Base-by-base conservation (phyloP, 1,140 invertebrate species). In the Drosophila jambulina region DNA sequence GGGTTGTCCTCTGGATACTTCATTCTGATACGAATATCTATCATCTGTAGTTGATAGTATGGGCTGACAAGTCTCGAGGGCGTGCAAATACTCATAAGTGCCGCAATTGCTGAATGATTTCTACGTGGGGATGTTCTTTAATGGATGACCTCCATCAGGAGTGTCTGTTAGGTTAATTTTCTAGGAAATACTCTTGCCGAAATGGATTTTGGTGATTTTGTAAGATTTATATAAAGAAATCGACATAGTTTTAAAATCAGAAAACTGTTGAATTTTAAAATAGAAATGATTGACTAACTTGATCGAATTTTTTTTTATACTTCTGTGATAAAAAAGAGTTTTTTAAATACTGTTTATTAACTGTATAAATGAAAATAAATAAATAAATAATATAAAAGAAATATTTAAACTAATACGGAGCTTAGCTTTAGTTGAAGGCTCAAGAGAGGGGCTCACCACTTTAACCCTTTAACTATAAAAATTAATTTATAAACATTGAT, bases 51-150 rank as follows among this genome's bases (percentile, higher is more conserved):
- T 54, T 17, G 51, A 25, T 38, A 42, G 10, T 12, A 4, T 21
- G 48, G 32, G 43, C 10, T 69, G 32, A 38, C 19, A 23, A 25
- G 62, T 64, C 48, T 57, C 51, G 58, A 85, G 82, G 65, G 75
- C 65, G 43, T 67, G 65, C 58, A 59, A 59, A 61, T 77, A 77
- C 60, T 78, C 72, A 82, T 42, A 65, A 81, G 60, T 60, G 45
- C 25, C 25, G 46, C 67, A 75, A 75, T 59, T 75, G 36, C 38
- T 58, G 63, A 58, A 34, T 21, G 27, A 38, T 71, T 43, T 21
- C 15, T 19, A 9, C 10, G 27, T n/a, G 51, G 62, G 15, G 54
- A n/a, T 60, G 36, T 12, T 23, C 34, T n/a, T 17, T 42, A 43
- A 59, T 58, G 6, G 25, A n/a, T 38, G 25, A 10, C 2, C 7